These are phyloP conservation scores for Thamnophis sirtalis DNA, from an alignment of 2,113 vertebrate species.

Conservation along the genomic window DNA sequence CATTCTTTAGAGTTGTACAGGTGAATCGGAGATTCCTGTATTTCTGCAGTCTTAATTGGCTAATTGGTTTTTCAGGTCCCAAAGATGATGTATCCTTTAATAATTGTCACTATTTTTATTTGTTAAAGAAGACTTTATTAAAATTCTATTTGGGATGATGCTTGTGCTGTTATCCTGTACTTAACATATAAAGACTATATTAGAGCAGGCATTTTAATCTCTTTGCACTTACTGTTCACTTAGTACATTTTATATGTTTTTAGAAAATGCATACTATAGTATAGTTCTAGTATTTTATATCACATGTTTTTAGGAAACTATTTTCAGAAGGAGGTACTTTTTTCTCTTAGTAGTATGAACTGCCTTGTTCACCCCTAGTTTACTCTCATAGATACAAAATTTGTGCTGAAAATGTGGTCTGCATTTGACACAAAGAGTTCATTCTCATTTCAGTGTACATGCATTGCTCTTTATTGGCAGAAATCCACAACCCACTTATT, in stretches of 20 bases:
- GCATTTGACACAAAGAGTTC: conserved; percentile 42
- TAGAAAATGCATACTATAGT: conserved; percentile 22
- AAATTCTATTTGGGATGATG: conserved; percentile 36
- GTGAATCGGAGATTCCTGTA: conserved; percentile 34
- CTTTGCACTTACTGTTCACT: conserved; percentile 57
- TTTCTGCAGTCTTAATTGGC: conserved; percentile 45
- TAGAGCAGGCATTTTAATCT: conserved; percentile 44
- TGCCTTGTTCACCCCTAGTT: conserved; percentile 48
- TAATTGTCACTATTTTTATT: conserved; percentile 40
- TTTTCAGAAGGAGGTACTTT: conserved; percentile 37
- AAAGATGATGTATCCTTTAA: conserved; percentile 50
- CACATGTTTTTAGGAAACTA: conserved; percentile 10
- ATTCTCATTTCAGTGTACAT: conserved; percentile 4
- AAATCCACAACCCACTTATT: conserved; percentile 18
- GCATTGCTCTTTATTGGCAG: conserved; percentile 31
- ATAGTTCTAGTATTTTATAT: conserved; percentile 51
- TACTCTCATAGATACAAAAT: conserved; percentile 45
- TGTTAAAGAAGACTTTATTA: conserved; percentile 36
- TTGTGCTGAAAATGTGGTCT: conserved; percentile 40
- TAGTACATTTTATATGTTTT: conserved; percentile 55
- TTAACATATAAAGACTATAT: conserved; percentile 51
- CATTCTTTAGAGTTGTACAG: conserved; percentile 48
- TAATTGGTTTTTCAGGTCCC: conserved; percentile 49
- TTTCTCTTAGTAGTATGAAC: conserved; percentile 42
- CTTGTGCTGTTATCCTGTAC: conserved; percentile 44